Evolutionary conservation across 1,140 invertebrate genomes (phyloP), one percentile per base, ranked within the genome.

Genomic region (Pissodes strobi): DNA sequence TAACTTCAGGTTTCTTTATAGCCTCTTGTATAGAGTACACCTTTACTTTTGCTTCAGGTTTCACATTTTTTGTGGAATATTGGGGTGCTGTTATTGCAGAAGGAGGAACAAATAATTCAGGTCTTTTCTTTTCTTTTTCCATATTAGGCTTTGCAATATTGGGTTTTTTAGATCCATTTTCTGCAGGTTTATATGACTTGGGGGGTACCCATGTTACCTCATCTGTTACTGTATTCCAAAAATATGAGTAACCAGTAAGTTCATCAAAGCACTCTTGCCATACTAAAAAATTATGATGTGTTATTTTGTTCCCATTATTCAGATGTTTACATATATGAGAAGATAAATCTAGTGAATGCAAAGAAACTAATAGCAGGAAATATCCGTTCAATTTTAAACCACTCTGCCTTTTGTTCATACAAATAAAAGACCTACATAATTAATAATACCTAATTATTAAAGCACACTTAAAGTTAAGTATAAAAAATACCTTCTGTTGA

Each of bases 181-280:
- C 34, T 6, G 46, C 48, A 21, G 56, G 27, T 70, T 74, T 68
- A 64, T 74, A 79, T 68, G 86, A 86, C 4, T 78, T 64, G 17
- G 89, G 88, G 57, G 86, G 83, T 59, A 88, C 86, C 88, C 88
- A 91, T 8, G 87, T 88, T 1, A 90, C 88, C 70, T 87, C 83
- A 75, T 90, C 88, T 1, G 87, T 89, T 52, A 83, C 78, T 9
- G 81, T 82, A 71, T 90, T 87, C 89, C 89, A 91, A 73, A 88
- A 91, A 74, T 91, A 91, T 12, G 83, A 81, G 76, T 85, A 89
- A 19, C 88, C 87, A 4, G 85, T 85, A 17, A 78, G 78, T 65
- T 88, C 84, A 76, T 90, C 88, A 64, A 82, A 82, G 67, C 88
- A 89, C 72, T 89, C 84, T 79, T 89, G 85, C 88, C 88, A 91